A percentile compares a stretch with the other conserved stretches of the same genome.
Evolutionary conservation across 2,113 vertebrate species (phyloP).

Genomic region (Amphilophus citrinellus): DNA sequence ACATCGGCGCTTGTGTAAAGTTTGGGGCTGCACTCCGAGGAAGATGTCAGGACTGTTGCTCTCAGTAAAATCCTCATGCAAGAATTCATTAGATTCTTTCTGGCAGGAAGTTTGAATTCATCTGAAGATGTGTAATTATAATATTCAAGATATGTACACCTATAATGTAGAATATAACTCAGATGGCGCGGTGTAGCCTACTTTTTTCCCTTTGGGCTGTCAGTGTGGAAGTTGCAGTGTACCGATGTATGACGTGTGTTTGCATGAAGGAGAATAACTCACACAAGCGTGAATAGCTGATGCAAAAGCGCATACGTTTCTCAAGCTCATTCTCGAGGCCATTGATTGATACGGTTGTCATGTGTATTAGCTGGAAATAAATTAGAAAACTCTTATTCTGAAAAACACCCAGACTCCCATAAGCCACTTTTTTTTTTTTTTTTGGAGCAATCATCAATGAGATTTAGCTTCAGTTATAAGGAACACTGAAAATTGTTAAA

Average conservation of each 20-base stretch:
- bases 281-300: slow-evolving; percentile 61
- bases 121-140: slow-evolving; percentile 74
- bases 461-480: slow-evolving; percentile 26
- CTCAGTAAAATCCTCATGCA: slow-evolving; percentile 75
- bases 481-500: slow-evolving; percentile 55
- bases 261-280: slow-evolving; percentile 54
- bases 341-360: slow-evolving; percentile 50
- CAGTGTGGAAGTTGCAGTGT: slow-evolving; percentile 45
- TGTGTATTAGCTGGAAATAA: slow-evolving; percentile 28
- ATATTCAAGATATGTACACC: slow-evolving; percentile 74
- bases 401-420: neutral
- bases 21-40: slow-evolving; percentile 67
- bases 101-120: slow-evolving; percentile 76
- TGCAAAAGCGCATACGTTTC: slow-evolving; percentile 26
- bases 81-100: slow-evolving; percentile 77
- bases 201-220: slow-evolving; percentile 33
- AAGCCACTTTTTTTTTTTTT: neutral
- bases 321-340: slow-evolving; percentile 37
- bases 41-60: slow-evolving; percentile 70
- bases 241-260: slow-evolving; percentile 37
- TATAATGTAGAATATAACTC: slow-evolving; percentile 65
- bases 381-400: neutral
- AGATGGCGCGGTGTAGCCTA: slow-evolving; percentile 19
- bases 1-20: slow-evolving; percentile 75
- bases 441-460: slow-evolving; percentile 1